Evolutionary conservation across 1,140 invertebrate species (phyloP), one percentile per base, ranked within the genome.

Genomic region (Philotrypesis tridentata): DNA sequence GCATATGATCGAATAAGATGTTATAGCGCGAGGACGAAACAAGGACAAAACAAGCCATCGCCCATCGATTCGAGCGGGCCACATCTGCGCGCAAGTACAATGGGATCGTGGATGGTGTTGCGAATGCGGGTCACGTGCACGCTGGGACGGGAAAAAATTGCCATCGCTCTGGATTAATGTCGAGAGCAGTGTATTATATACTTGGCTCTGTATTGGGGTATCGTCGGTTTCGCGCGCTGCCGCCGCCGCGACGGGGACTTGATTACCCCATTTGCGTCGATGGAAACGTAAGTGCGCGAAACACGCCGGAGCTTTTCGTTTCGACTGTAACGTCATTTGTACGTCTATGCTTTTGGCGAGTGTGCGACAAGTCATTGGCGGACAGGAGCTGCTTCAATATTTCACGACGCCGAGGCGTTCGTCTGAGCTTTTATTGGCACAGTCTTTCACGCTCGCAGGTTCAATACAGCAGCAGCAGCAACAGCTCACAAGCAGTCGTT

Each of bases 371-470:
- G n/a, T n/a, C n/a, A n/a, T n/a, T n/a, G n/a, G n/a, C n/a, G n/a
- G n/a, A n/a, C n/a, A n/a, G n/a, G n/a, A n/a, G n/a, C n/a, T n/a
- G n/a, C n/a, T 31, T 31, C 55, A 61, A 63, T 27, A 29, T 60
- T 23, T 61, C 55, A 7, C 55, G 60, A 21, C 55, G 8, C 6
- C 72, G 79, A 31, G 80, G 79, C 80, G 86, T 87, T 71, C 80
- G 76, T 75, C 76, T 82, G 65, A 86, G 85, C 85, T 84, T 87
- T 87, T 86, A 85, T 87, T 87, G 86, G 85, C 85, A 37, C 29
- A 84, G 84, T 86, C 84, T 86, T 85, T 87, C 85, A 85, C 77
- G 78, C 80, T 68, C 6, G 25, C 79, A n/a, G n/a, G 75, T 48
- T 55, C 67, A 17, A 77, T 75, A 68, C 79, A 74, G 75, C 80